A percentile compares a stretch with the other conserved stretches of the same genome.
Conservation (phyloP, 2,888 invertebrate genomes). For the Antheraea assamensis region DNA sequence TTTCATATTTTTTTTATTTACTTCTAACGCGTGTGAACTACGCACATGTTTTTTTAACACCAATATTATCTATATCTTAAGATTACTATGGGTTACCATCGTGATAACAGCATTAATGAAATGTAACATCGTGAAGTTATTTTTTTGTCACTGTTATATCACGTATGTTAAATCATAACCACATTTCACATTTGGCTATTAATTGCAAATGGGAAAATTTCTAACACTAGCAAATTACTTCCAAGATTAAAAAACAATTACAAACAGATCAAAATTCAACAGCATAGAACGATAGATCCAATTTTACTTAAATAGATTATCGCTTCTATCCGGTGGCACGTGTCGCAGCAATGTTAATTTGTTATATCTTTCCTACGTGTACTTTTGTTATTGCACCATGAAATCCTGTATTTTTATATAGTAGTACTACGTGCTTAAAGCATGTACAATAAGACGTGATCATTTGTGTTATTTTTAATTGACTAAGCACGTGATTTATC, state of each 20-base stretch:
- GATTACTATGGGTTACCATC: no score
- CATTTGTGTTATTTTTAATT: not conserved
- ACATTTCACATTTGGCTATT: not conserved
- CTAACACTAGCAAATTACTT: not conserved
- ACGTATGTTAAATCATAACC: not conserved
- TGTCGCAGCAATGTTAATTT: no score
- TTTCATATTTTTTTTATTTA: no score
- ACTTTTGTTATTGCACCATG: no score
- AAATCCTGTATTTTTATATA: no score
- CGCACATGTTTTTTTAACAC: no score
- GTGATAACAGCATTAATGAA: not conserved
- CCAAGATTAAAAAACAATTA: not conserved
- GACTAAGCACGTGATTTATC: not conserved
- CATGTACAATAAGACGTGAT: not conserved
- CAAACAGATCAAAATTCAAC: not conserved
- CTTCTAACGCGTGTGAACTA: no score
- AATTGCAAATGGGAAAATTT: not conserved
- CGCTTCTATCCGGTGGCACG: no score
- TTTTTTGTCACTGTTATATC: not conserved
- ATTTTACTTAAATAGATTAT: no score
- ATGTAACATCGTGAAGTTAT: not conserved
- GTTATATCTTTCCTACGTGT: no score
- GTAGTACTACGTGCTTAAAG: not conserved
- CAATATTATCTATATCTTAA: no score
- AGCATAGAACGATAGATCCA: no score